Base-by-base conservation (phyloP, 2,888 invertebrate species). In the Cheilosia urbana region DNA sequence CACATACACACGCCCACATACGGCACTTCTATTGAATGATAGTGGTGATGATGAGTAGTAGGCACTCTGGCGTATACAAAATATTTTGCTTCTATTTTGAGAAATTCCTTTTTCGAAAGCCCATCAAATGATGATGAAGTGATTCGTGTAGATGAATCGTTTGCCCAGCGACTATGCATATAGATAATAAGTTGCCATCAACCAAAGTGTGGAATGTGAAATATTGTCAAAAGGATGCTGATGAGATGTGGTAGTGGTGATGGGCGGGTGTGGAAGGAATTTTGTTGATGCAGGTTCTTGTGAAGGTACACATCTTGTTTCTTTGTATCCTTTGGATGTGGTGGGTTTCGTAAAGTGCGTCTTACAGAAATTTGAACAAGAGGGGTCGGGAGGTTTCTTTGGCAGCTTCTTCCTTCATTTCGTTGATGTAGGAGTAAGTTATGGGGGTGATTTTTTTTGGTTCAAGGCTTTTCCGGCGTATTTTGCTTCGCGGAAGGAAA, bases 241-340 rank as follows among this genome's bases (percentile, higher is more conserved):
- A n/a, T 37, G 37, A 27, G 55, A 66, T 2, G 19, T 7, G 19
- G n/a, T 27, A 53, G 53, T 2, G 5, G 47, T 49, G 11, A 4
- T 58, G 51, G 30, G 34, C 4, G 21, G 37, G 47, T 17, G 13
- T 34, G n/a, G 45, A 51, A 65, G 49, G 21, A 72, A 82, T 77
- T 47, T 72, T 66, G 65, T 82, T 82, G 69, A 81, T 76, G 71
- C 76, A 76, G 81, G 81, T 63, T 69, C 60, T 63, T 42, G 24
- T 53, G 21, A 34, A 49, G 76, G 63, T 71, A 65, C 13, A 37
- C 37, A 4, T 76, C 63, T 71, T 34, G 42, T 63, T 76, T 69
- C 81, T 40, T 40, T 19, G 37, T 27, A 51, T 53, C 24, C 34
- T 24, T 30, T 58, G n/a, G 49, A 66, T 21, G 30, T 42, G 17